These are phyloP conservation scores for Apodemia hepburni DNA, from an alignment of 2,888 invertebrate genomes.

Conservation along the genomic window DNA sequence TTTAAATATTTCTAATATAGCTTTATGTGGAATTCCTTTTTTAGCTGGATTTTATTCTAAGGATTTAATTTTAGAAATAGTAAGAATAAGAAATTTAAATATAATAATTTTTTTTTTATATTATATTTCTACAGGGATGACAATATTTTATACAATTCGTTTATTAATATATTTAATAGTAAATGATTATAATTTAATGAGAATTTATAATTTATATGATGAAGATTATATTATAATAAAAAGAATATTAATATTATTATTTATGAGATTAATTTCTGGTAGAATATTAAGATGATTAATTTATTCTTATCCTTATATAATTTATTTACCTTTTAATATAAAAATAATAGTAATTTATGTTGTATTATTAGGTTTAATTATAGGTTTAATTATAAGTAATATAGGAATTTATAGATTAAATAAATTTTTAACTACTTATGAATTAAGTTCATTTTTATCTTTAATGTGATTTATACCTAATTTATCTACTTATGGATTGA, in stretches of 20 bases:
- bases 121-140: conserved; percentile 80
- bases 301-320: conserved; percentile 71
- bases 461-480: conserved; percentile 78
- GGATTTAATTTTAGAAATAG: conserved; percentile 81
- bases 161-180: conserved; percentile 77
- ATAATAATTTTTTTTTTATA: conserved; percentile 74
- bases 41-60: conserved; percentile 84
- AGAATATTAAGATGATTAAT: conserved; percentile 76
- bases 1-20: conserved; percentile 43
- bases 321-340: conserved; percentile 74
- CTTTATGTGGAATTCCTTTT: conserved; percentile 83
- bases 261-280: conserved; percentile 76
- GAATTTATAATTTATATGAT: conserved; percentile 71
- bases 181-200: conserved; percentile 66
- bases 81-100: conserved; percentile 75
- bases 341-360: conserved; percentile 77
- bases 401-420: neutral
- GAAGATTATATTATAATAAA: conserved; percentile 40
- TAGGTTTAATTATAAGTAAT: conserved; percentile 65
- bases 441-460: conserved; percentile 34
- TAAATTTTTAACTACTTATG: neutral
- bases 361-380: conserved; percentile 54
- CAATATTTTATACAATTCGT: conserved; percentile 78
- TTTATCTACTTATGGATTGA: conserved; percentile 66
- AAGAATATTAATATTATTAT: conserved; percentile 67